A percentile compares a stretch with the other conserved stretches of the same genome.
These are phyloP conservation scores for Elaeidobius kamerunicus DNA, from an alignment of 2,888 invertebrate species.

Conservation along the genomic window DNA sequence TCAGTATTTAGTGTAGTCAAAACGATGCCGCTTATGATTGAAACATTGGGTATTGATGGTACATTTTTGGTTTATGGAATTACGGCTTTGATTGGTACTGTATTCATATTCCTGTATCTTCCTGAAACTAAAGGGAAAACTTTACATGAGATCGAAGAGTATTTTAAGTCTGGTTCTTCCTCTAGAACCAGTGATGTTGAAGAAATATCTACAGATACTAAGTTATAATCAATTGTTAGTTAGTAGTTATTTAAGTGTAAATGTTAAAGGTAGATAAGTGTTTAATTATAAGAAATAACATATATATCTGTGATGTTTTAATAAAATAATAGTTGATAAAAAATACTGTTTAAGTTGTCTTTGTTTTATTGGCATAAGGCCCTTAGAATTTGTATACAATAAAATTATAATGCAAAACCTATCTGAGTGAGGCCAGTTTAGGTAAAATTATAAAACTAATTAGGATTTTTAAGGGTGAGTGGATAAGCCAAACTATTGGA, in stretches of 20 bases:
- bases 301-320: too few relatives aligned
- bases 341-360: too few relatives aligned
- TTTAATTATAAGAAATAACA: too few relatives aligned
- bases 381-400: too few relatives aligned
- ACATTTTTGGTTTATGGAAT: slow-evolving; percentile 63
- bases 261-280: neutral
- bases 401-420: too few relatives aligned
- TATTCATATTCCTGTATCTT: slow-evolving; percentile 57
- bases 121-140: slow-evolving; percentile 71
- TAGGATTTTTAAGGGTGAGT: too few relatives aligned
- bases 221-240: neutral
- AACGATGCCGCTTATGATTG: slow-evolving; percentile 61
- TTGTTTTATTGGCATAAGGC: neutral
- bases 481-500: too few relatives aligned
- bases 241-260: too few relatives aligned
- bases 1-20: slow-evolving; percentile 67
- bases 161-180: slow-evolving; percentile 42
- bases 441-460: too few relatives aligned
- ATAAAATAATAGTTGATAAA: too few relatives aligned
- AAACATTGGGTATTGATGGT: slow-evolving; percentile 55
- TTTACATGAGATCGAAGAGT: slow-evolving; percentile 64
- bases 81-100: slow-evolving; percentile 57
- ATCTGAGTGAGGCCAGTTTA: too few relatives aligned
- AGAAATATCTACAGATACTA: neutral
- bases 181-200: neutral